phyloP scores from a whole-genome alignment of 2,113 vertebrate genomes.

The Diadophis punctatus region DNA sequence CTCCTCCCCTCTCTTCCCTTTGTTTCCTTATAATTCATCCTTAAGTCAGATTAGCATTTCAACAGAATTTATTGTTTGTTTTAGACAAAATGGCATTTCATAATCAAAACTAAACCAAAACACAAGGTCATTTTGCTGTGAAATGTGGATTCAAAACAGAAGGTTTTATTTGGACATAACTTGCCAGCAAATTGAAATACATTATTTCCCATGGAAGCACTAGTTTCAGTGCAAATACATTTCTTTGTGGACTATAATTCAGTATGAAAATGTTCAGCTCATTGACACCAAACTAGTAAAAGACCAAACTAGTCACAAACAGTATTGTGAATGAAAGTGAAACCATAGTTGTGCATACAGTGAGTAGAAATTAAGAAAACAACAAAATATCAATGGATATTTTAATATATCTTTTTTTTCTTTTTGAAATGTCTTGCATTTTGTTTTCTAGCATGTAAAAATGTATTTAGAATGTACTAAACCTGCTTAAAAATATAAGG shows the following conservation, averaged over 20 bases:
- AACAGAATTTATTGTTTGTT: conserved; percentile 10
- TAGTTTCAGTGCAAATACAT: not conserved
- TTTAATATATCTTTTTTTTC: not conserved
- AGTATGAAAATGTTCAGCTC: not conserved
- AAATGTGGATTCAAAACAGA: conserved; percentile 25
- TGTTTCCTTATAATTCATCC: not conserved
- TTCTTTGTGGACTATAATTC: not conserved
- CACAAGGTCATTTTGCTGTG: conserved; percentile 20
- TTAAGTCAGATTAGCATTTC: not conserved
- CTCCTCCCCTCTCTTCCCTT: not conserved
- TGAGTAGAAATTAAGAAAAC: not conserved
- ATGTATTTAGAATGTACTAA: not conserved
- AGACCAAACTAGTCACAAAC: not conserved
- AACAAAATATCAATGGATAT: not conserved
- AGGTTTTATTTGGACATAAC: conserved; percentile 21
- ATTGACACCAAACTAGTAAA: not conserved
- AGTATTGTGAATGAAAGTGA: not conserved
- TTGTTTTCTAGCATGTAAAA: not conserved
- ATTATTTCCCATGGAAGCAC: conserved; percentile 6
- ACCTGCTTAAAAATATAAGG: not conserved
- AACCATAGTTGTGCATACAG: not conserved
- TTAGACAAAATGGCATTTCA: conserved; percentile 16
- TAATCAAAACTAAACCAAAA: conserved; percentile 26
- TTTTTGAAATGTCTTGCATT: not conserved
- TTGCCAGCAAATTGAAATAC: conserved; percentile 23